Evolutionary conservation across 2,888 invertebrate species (phyloP).

Genomic region (Drosophila emarginata): DNA sequence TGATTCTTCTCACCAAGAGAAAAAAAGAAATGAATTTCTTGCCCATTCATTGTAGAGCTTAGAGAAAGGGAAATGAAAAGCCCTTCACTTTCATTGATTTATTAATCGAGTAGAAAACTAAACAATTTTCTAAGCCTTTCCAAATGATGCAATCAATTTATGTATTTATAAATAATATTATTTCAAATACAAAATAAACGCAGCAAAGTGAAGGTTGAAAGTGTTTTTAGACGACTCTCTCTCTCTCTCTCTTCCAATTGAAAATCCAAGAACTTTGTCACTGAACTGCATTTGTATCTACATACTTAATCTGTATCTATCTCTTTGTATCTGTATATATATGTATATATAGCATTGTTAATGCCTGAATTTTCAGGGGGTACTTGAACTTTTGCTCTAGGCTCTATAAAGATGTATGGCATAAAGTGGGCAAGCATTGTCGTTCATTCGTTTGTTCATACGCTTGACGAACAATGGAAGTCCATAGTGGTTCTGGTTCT

Average conservation of each 20-base stretch:
- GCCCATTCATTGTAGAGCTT: constrained; percentile 41
- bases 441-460: constrained; percentile 10
- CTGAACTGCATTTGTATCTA: no score
- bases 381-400: constrained; percentile 62
- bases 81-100: constrained; percentile 16
- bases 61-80: constrained; percentile 1
- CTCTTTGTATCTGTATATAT: no score
- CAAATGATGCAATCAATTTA: constrained; percentile 3
- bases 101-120: no score
- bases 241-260: no score
- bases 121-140: constrained; percentile 4
- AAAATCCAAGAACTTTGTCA: no score
- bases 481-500: constrained; percentile 15
- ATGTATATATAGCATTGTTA: constrained; percentile 12
- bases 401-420: constrained; percentile 3
- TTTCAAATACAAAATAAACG: no score
- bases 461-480: constrained; percentile 13
- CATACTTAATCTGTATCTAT: no score
- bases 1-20: background rate
- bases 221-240: no score
- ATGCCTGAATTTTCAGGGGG: constrained; percentile 45
- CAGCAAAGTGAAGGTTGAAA: no score
- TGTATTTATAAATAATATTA: no score
- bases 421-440: constrained; percentile 19
- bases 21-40: constrained; percentile 23